Evolutionary conservation across 2,888 invertebrate genomes (phyloP).

Genomic region (Synergus japonicus): DNA sequence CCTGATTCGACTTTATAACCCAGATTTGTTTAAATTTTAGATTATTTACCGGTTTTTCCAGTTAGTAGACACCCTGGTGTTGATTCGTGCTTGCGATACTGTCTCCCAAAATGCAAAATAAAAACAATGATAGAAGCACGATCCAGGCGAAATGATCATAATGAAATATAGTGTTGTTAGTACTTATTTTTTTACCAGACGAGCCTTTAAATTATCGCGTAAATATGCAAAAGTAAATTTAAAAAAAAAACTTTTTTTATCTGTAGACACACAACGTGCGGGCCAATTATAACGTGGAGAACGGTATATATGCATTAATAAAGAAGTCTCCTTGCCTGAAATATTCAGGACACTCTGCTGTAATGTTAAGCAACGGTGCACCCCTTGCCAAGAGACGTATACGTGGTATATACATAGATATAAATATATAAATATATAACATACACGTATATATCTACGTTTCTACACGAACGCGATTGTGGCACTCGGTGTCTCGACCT

Average conservation of each 20-base stretch:
- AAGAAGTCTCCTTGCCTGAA: conserved; percentile 67
- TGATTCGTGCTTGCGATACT: not conserved
- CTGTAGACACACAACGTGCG: conserved; percentile 74
- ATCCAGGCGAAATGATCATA: not conserved
- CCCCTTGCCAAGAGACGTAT: conserved; percentile 65
- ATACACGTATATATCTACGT: conserved; percentile 43
- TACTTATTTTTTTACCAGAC: not conserved
- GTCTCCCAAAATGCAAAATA: not conserved
- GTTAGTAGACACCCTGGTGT: no score
- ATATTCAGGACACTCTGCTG: conserved; percentile 71
- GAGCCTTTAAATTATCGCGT: conserved; percentile 35
- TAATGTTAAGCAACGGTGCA: conserved; percentile 67
- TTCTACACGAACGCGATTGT: conserved; percentile 48
- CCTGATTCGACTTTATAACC: no score
- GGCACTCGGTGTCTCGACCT: conserved; percentile 48
- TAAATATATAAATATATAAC: conserved; percentile 8
- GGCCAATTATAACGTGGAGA: conserved; percentile 71
- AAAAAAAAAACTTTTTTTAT: conserved; percentile 32
- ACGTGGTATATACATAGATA: conserved; percentile 45
- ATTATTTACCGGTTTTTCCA: no score
- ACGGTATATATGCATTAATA: conserved; percentile 68
- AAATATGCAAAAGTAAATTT: not conserved
- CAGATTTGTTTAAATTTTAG: no score
- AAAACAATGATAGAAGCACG: not conserved
- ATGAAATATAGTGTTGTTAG: not conserved